phyloP scores from a whole-genome alignment of 2,888 invertebrate genomes.

The Hypsopygia costalis region DNA sequence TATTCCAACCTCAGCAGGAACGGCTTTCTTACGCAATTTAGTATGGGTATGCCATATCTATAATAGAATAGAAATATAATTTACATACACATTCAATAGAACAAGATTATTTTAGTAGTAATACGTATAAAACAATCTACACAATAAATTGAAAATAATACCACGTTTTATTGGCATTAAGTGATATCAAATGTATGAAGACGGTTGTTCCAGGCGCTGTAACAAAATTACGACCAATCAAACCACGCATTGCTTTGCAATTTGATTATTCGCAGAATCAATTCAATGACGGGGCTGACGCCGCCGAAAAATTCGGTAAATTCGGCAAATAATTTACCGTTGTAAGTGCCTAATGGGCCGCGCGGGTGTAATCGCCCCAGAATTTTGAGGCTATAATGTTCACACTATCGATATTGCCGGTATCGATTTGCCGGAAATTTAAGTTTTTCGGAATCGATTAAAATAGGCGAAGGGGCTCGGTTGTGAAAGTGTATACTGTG shows the following conservation, averaged over 20 bases:
- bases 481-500: conserved; percentile 22
- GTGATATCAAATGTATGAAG: neutral
- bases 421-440: conserved; percentile 1
- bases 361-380: neutral
- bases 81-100: no score
- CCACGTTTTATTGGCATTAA: neutral
- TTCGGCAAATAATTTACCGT: conserved; percentile 50
- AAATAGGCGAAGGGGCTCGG: conserved; percentile 15
- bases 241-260: conserved; percentile 43
- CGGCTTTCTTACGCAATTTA: no score
- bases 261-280: conserved; percentile 62
- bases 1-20: no score
- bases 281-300: conserved; percentile 44
- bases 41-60: no score
- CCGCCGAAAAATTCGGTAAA: conserved; percentile 42
- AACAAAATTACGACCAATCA: conserved; percentile 38
- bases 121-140: no score
- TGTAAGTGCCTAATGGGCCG: conserved; percentile 42
- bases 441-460: conserved; percentile 18
- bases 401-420: conserved; percentile 5
- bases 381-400: conserved; percentile 4
- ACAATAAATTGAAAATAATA: neutral
- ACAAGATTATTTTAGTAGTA: no score
- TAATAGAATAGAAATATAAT: no score
- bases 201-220: neutral